Evolutionary conservation across 2,113 vertebrate genomes (phyloP).

Genomic region (Lontra canadensis): DNA sequence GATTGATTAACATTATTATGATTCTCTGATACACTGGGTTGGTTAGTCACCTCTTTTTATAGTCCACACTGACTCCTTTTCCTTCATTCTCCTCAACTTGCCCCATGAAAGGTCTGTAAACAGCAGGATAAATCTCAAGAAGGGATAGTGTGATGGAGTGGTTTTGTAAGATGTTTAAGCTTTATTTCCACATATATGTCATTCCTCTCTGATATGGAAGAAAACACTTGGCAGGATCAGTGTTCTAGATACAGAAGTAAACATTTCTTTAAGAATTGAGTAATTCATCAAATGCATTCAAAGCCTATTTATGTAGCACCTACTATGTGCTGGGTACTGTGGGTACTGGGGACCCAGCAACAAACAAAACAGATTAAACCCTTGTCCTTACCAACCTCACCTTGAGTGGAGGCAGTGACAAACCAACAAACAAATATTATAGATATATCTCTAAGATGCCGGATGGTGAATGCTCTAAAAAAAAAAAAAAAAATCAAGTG

Average conservation of each 20-base stretch:
- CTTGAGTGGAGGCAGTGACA: neutral
- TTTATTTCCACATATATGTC: neutral
- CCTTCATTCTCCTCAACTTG: neutral
- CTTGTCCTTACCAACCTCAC: neutral
- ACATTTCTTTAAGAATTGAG: neutral
- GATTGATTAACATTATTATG: constrained; percentile 76
- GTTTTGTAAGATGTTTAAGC: neutral
- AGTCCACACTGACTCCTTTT: constrained; percentile 15
- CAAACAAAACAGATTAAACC: neutral
- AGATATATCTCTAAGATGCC: neutral
- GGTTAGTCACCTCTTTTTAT: constrained; percentile 66
- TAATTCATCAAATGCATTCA: neutral
- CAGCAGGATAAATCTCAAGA: constrained; percentile 27
- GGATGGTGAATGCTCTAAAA: neutral
- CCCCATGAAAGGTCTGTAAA: neutral
- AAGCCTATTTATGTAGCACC: neutral
- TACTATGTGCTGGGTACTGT: neutral
- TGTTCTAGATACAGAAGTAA: neutral
- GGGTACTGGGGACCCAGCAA: neutral
- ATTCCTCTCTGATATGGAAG: neutral
- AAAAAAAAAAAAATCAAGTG: neutral
- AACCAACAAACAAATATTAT: neutral
- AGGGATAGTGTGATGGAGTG: neutral
- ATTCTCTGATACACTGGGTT: constrained; percentile 44
- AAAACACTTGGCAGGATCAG: neutral